A percentile compares a stretch with the other conserved stretches of the same genome.
phyloP scores from a whole-genome alignment of 2,888 invertebrate species.

The Cactoblastis cactorum region DNA sequence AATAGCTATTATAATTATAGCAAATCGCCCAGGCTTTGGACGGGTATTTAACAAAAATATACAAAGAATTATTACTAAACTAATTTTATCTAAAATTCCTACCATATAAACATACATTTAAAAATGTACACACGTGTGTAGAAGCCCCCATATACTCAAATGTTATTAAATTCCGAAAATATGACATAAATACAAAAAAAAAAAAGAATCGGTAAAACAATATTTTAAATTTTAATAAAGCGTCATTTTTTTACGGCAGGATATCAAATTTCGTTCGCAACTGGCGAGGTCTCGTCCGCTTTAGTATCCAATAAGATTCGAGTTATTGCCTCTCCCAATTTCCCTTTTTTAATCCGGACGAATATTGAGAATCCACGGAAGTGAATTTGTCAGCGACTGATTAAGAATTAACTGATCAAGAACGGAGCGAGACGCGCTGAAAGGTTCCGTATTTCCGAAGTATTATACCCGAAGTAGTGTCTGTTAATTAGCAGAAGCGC shows the following conservation, averaged over 20 bases:
- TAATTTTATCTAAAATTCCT: too few relatives aligned
- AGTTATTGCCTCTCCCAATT: slow-evolving; percentile 24
- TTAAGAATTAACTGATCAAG: slow-evolving; percentile 18
- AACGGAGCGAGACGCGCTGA: neutral
- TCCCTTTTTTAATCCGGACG: slow-evolving; percentile 23
- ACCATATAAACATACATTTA: too few relatives aligned
- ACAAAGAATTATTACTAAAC: too few relatives aligned
- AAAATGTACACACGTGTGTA: too few relatives aligned
- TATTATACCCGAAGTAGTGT: too few relatives aligned
- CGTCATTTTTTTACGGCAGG: slow-evolving; percentile 4
- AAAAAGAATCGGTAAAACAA: too few relatives aligned
- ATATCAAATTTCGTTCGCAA: slow-evolving; percentile 19
- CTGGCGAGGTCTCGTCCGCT: slow-evolving; percentile 21
- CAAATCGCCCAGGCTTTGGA: too few relatives aligned
- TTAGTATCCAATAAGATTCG: slow-evolving; percentile 34
- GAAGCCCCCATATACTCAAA: too few relatives aligned
- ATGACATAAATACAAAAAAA: neutral
- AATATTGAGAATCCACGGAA: slow-evolving; percentile 23
- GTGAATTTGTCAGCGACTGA: slow-evolving; percentile 29
- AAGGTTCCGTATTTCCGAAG: neutral
- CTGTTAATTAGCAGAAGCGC: too few relatives aligned
- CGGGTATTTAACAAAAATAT: too few relatives aligned
- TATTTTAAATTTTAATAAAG: slow-evolving; percentile 10
- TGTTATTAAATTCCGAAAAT: too few relatives aligned
- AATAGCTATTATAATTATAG: too few relatives aligned